Conservation (phyloP, 2,797 vertebrate species). For the Sebastes kiyomatsui region DNA sequence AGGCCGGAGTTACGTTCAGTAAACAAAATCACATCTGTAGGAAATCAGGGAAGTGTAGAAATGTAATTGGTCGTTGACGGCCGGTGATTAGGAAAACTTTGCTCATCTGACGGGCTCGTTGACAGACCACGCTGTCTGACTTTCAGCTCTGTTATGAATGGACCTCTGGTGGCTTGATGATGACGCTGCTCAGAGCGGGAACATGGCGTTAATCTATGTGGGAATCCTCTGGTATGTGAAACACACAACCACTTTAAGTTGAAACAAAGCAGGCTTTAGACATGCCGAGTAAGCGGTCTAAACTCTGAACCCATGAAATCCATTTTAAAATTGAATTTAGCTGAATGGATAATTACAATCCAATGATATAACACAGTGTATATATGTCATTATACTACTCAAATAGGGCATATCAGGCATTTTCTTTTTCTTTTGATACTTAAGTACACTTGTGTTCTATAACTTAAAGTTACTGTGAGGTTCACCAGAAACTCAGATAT, state of each 20-base stretch:
- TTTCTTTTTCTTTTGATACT: not conserved
- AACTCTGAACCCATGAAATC: not conserved
- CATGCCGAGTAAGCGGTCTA: not conserved
- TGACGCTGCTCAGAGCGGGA: not conserved
- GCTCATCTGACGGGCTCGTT: slow-evolving; percentile 21
- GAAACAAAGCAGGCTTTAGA: not conserved
- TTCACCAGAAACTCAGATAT: too few relatives aligned
- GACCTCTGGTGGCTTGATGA: not conserved
- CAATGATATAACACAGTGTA: not conserved
- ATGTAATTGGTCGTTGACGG: slow-evolving; percentile 18
- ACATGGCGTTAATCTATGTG: not conserved
- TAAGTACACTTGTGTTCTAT: too few relatives aligned
- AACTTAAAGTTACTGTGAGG: too few relatives aligned
- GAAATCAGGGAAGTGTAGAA: slow-evolving; percentile 40
- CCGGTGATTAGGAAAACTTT: slow-evolving; percentile 24
- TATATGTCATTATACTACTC: not conserved
- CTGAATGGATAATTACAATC: not conserved
- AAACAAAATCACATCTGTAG: slow-evolving; percentile 62
- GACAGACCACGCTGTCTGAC: not conserved
- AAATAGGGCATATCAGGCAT: not conserved
- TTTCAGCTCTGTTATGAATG: not conserved
- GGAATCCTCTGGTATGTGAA: not conserved
- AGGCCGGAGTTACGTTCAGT: slow-evolving; percentile 27
- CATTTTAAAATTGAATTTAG: not conserved
- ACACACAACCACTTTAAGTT: not conserved